Base-by-base conservation (phyloP, 2,113 vertebrate species). In the Anguilla rostrata region DNA sequence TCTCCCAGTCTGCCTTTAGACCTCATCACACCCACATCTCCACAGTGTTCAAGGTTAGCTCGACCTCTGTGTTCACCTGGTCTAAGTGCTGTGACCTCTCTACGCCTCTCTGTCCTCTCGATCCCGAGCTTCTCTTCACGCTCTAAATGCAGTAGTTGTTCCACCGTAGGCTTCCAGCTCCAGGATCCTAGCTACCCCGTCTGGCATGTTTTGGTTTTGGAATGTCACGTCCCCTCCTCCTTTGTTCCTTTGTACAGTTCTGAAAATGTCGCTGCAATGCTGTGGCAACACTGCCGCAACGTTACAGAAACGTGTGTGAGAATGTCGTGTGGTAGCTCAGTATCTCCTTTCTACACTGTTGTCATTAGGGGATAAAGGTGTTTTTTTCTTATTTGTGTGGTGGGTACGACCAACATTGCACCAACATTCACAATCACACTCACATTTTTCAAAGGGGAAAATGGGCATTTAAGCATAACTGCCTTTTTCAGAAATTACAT, bases 1-100 rank as follows among this genome's bases (percentile, higher is more conserved):
- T 12, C 95, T 94, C 86, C 83, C 92, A 95, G 94, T 95, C 94
- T 93, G 93, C 94, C 81, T 95, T 95, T 92, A 94, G 94, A 92
- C 90, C 92, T 89, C 83, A 85, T 71, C 92, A 93, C 87, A 91
- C 90, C 57, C 93, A 94, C 91, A 91, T 94, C 94, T 91, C 91
- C 88, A 86, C 91, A 89, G 86, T 92, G 83, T 95, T 94, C 92
- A 95, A 95, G 94, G 94, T 95, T 91, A 95, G 94, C 90, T 39
- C 81, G 87, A 15, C 53, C 66, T 86, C 49, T 79, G 14, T 75
- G 81, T 39, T 87, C 71, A 82, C 84, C 79, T 66, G 82, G 39
- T 75, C 71, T 29, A 0, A 14, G 1, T 3, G n/a, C 71, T n/a
- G 34, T 75, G n/a, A 75, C n/a, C 71, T 75, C 26, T 75, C 6